Base-by-base conservation (phyloP, 2,888 invertebrate genomes). In the Mamestra brassicae region DNA sequence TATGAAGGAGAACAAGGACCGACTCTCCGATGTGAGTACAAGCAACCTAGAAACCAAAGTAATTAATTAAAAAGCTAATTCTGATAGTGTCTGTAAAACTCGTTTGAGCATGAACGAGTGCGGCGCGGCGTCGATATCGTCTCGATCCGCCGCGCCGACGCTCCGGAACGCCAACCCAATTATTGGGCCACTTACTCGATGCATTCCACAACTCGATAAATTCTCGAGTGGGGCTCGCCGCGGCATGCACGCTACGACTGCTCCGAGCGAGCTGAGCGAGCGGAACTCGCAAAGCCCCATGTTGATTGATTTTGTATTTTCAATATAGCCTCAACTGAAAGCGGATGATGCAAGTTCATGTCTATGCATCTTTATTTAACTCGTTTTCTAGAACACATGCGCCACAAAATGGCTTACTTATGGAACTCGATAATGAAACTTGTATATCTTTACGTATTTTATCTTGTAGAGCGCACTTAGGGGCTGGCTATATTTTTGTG, bases 141-240 rank as follows among this genome's bases (percentile, higher is more conserved):
- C 68, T 81, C 75, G 78, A 73, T 62, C 26, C 62, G 45, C 62
- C 45, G 67, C 77, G 71, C 69, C 70, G 26, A 26, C 26, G 58
- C 70, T 72, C 76, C 74, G 84, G 86, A 85, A 83, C 87, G 86
- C 88, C 87, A 90, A 91, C 88, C 88, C 91, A 91, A 93, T 93
- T 90, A 92, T 90, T 90, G 90, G 85, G 86, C 85, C 91, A 92
- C 92, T 92, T 90, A 90, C 89, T 84, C 88, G 89, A 74, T 89
- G 90, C 90, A 90, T 89, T 91, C 91, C 90, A 84, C 89, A 89
- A 90, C 89, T 89, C 88, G 89, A 90, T 91, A 89, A 89, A 90
- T 89, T 91, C 89, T 89, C 86, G 84, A 87, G 88, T 85, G 85
- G 71, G 72, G 80, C 77, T 88, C 84, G 72, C 79, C 66, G 74